Percentiles rank a stretch among this genome's conserved stretches.
These are phyloP conservation scores for Drosophila arizonae DNA, from an alignment of 1,140 invertebrate species.

Conservation along the genomic window DNA sequence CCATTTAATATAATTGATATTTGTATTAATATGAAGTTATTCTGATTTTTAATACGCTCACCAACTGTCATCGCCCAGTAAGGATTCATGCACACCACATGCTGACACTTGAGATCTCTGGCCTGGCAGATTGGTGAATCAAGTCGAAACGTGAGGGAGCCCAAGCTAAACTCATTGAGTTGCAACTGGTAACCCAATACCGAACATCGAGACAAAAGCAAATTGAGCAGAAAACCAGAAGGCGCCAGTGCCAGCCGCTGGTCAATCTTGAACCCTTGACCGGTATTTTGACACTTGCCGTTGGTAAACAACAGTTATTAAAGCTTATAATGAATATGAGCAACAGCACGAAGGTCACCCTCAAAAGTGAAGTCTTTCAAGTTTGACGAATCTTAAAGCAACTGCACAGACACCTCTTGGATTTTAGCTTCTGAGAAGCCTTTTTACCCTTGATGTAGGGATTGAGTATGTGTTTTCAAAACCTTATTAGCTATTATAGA, in stretches of 20 bases:
- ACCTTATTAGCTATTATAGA: too few relatives aligned
- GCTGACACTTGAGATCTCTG: slow-evolving; percentile 64
- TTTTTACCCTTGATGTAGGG: too few relatives aligned
- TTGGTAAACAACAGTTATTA: slow-evolving; percentile 79
- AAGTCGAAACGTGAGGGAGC: slow-evolving; percentile 23
- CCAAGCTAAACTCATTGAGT: slow-evolving; percentile 60
- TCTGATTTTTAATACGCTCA: slow-evolving; percentile 31
- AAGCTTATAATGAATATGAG: slow-evolving; percentile 81
- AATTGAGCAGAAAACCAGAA: slow-evolving; percentile 82
- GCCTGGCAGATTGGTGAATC: slow-evolving; percentile 17
- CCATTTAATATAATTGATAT: too few relatives aligned
- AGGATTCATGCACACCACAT: slow-evolving; percentile 44
- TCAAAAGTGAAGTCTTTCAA: slow-evolving; percentile 61
- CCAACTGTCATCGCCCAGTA: slow-evolving; percentile 42
- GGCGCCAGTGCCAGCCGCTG: slow-evolving; percentile 60
- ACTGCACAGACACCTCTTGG: too few relatives aligned
- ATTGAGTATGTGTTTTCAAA: too few relatives aligned
- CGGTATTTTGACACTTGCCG: slow-evolving; percentile 80
- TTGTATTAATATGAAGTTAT: too few relatives aligned
- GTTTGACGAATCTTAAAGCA: slow-evolving; percentile 43
- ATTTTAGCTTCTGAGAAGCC: too few relatives aligned
- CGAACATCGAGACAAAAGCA: slow-evolving; percentile 59
- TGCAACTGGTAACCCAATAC: slow-evolving; percentile 69
- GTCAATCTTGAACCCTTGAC: slow-evolving; percentile 35
- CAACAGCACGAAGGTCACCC: slow-evolving; percentile 73